Base-by-base conservation (phyloP, 2,113 vertebrate genomes). In the Connochaetes taurinus region DNA sequence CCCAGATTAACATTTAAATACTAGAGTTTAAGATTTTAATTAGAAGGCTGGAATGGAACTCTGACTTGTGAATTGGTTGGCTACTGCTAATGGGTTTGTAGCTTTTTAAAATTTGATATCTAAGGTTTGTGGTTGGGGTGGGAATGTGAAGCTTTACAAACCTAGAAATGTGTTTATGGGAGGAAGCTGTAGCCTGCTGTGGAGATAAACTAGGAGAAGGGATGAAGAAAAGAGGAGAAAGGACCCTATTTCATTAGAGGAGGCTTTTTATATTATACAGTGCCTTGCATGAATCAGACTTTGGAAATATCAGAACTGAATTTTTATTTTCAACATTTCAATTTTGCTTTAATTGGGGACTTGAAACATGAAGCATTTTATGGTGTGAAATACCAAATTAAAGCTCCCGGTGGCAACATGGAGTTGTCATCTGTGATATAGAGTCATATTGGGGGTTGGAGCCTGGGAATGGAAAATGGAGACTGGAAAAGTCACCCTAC, bases 11-110 rank as follows among this genome's bases (percentile, higher is more conserved):
- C 87, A 58, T 95, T 97, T 47, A 98, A 60, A 95, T 94, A 95
- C 91, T 96, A 95, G 91, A 97, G 96, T 97, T 98, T 98, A 78
- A 97, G 83, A 98, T 98, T 98, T 98, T 98, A 98, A 98, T 98
- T 94, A 91, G 90, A 94, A 78, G 87, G 74, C 94, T 97, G 90
- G 98, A 97, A 84, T 97, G 90, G 97, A 97, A 84, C 64, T 40
- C 93, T 83, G 45, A 27, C 53, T 94, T 96, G 94, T 97, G 87
- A 97, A 36, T 97, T 97, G 92, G 52, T 93, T 98, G 60, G 36
- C 33, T 98, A 52, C 88, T 97, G 47, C 74, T 92, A 94, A 83
- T 94, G 94, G 71, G 55, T 94, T 95, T 97, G 90, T 92, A 74
- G 25, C 52, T 97, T 98, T 98, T 94, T 27, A 58, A 95, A 96